These are phyloP conservation scores for Calonectris borealis DNA, from an alignment of 2,113 vertebrate species.

Conservation along the genomic window DNA sequence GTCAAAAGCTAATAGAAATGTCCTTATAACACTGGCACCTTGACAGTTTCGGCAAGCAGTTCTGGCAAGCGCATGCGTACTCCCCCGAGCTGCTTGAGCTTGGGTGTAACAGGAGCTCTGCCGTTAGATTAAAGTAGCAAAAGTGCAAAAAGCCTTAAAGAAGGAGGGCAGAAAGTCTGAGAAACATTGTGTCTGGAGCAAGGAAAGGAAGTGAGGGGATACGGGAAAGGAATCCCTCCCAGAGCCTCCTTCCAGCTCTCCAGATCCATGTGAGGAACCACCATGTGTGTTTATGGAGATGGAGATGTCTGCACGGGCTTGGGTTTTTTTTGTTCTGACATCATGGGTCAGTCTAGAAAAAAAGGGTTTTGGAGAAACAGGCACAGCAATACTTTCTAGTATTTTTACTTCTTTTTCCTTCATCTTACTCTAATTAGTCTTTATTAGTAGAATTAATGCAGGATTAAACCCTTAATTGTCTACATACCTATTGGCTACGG, in stretches of 20 bases:
- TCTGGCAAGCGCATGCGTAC: rapidly evolving
- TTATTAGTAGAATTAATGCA: background rate
- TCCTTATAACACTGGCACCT: background rate
- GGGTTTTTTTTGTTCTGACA: background rate
- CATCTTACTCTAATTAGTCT: background rate
- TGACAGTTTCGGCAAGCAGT: background rate
- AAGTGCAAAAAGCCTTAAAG: background rate
- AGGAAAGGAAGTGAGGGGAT: background rate
- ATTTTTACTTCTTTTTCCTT: background rate
- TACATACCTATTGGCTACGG: background rate
- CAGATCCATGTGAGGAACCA: rapidly evolving
- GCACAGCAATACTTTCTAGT: background rate
- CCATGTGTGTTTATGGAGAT: background rate
- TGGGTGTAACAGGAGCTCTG: rapidly evolving
- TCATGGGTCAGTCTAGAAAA: background rate
- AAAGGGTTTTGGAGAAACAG: background rate
- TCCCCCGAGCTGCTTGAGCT: background rate
- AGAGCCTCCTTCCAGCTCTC: background rate
- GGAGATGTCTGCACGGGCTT: background rate
- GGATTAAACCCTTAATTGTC: background rate
- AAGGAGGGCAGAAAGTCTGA: background rate
- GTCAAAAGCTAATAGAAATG: background rate
- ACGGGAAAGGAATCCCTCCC: rapidly evolving
- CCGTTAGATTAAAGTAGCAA: background rate
- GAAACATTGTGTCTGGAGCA: background rate